A percentile compares a stretch with the other conserved stretches of the same genome.
These are phyloP conservation scores for Mungos mungo DNA, from an alignment of 2,113 vertebrate species.

Conservation along the genomic window DNA sequence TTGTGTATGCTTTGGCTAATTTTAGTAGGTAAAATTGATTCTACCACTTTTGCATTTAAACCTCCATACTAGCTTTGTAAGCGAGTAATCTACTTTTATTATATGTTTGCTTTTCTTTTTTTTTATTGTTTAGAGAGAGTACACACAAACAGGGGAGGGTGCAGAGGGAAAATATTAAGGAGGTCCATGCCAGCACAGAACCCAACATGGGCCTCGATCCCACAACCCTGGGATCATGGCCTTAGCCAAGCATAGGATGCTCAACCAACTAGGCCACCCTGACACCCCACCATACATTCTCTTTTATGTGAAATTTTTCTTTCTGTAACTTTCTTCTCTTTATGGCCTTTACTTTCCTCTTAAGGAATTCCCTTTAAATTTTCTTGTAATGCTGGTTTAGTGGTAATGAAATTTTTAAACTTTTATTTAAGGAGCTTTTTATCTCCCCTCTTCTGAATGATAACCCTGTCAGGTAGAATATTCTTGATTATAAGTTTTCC, in stretches of 20 bases:
- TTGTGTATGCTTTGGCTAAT: background rate
- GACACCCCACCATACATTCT: background rate
- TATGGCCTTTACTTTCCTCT: background rate
- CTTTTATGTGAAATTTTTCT: background rate
- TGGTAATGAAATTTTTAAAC: background rate
- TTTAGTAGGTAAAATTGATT: background rate
- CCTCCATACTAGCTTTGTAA: background rate
- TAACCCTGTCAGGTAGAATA: background rate
- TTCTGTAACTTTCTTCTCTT: background rate
- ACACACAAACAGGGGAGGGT: no score
- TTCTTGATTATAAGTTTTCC: background rate
- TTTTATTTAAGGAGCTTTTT: background rate
- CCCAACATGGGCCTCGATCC: no score
- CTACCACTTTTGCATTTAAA: background rate
- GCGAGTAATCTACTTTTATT: background rate
- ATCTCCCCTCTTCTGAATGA: background rate
- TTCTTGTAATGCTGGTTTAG: background rate
- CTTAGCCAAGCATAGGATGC: no score
- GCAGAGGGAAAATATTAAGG: no score
- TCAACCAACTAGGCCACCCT: no score
- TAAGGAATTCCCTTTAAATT: background rate
- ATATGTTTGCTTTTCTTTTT: no score
- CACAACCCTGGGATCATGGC: no score
- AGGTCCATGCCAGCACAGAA: no score
- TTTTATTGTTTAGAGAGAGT: no score